Conservation (phyloP, 2,113 vertebrate species). For the Hippocampus barbouri region DNA sequence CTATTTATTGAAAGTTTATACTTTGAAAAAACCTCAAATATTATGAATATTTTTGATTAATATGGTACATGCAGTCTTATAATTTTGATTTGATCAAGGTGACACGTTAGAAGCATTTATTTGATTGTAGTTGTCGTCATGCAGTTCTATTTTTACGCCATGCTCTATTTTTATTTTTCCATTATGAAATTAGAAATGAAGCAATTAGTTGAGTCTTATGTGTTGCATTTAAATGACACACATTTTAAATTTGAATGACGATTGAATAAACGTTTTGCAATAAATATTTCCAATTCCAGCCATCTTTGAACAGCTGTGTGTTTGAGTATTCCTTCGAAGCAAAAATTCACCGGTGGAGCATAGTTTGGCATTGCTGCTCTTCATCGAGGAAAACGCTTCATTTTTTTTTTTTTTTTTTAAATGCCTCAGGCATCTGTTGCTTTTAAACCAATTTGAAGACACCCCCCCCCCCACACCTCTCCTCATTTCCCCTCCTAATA, state of each 20-base stretch:
- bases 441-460: conserved; percentile 60
- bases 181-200: not conserved
- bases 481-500: conserved; percentile 56
- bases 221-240: too few relatives aligned
- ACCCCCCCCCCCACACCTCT: conserved; percentile 39
- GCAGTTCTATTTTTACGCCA: not conserved
- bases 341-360: conserved; percentile 2
- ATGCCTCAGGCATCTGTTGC: conserved; percentile 33
- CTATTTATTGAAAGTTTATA: too few relatives aligned
- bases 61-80: too few relatives aligned
- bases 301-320: not conserved
- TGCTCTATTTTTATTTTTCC: too few relatives aligned
- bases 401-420: conserved; percentile 24
- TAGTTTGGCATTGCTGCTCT: conserved; percentile 17
- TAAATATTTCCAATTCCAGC: not conserved
- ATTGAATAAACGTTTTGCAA: not conserved
- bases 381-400: conserved; percentile 25
- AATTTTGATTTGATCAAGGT: not conserved
- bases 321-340: not conserved
- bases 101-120: not conserved
- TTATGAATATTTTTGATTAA: too few relatives aligned
- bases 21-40: too few relatives aligned
- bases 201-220: not conserved
- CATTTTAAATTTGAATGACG: too few relatives aligned
- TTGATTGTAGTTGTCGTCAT: not conserved